Base-by-base conservation (phyloP, 2,797 vertebrate genomes). In the Brotula barbata region DNA sequence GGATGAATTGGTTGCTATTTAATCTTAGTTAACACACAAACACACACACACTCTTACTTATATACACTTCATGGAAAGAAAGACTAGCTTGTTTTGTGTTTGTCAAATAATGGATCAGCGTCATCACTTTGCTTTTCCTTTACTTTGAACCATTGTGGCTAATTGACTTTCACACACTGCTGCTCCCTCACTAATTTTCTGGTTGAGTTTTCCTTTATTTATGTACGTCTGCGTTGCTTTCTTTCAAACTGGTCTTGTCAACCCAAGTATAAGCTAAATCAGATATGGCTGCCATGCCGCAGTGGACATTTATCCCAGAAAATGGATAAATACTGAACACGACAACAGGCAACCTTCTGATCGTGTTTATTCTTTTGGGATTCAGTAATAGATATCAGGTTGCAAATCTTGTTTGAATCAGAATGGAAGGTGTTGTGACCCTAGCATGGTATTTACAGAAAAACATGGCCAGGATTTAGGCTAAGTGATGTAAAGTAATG, bases 401-500 rank as follows among this genome's bases (percentile, higher is more conserved):
- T 33, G 54, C 10, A 49, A 33, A 8, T 59, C 37, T 60, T 34
- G 23, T 52, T 69, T 25, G 11, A 69, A 37, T 43, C 37, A 39
- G 45, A 14, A 53, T 51, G 48, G 14, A 37, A 40, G 31, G 20
- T 28, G 13, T 39, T 51, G 17, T 42, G 51, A 40, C 56, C 25
- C 43, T 14, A 0, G 33, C 39, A 73, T 58, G 16, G 60, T 71
- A 58, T 82, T 68, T 68, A 47, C 46, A 43, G 37, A 57, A 37
- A 46, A 59, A 65, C 54, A 61, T 13, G 37, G 17, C 50, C 16
- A 19, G 56, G 59, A 73, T 81, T n/a, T 73, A 80, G 46, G 21
- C 34, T 59, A 77, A 83, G 62, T 61, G 62, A 58, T 73, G 67
- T 57, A 71, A 70, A 79, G 56, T 52, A 31, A 22, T 52, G 11